Evolutionary conservation across 2,113 vertebrate genomes (phyloP), one percentile per base, ranked within the genome.

Genomic region (Microcebus ravelobensis): DNA sequence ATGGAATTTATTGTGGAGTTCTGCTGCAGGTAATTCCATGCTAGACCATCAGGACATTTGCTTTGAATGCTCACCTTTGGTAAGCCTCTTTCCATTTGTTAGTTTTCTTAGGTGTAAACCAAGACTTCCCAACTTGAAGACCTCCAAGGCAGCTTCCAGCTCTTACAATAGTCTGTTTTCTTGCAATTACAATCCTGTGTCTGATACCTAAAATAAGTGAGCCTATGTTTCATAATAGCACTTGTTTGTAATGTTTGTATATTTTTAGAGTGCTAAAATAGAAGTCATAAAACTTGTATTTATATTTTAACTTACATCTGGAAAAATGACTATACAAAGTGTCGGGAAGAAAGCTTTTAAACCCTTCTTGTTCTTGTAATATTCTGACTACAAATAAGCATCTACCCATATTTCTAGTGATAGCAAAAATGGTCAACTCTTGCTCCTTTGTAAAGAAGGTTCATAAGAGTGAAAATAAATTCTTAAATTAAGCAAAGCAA

Each of bases 371-470:
- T 65, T 65, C 29, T 71, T 88, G 65, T 84, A 92, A 71, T 95
- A 87, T 81, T 95, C 55, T 70, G 88, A 77, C 85, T 91, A n/a
- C 50, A 74, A 61, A 90, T 89, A 88, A 96, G 11, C 29, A 36
- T 3, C 50, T 11, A 55, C 65, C 57, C 65, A 20, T 80, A 50
- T 87, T 84, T 90, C 36, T 74, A 55, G 70, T 76, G 42, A 80
- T n/a, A 87, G 39, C 23, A 84, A 92, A 93, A 76, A 79, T 87
- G 55, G 68, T 70, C 87, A 93, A 92, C 21, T 11, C 13, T 77
- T 63, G 74, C 12, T 94, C 31, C 10, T 74, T 92, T 87, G 34
- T 70, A 94, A 21, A 95, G 27, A 71, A 95, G 81, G 48, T 80
- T 83, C 63, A 74, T 61, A 29, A 25, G 8, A 74, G 7, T 84